These are phyloP conservation scores for Zapus hudsonius DNA, from an alignment of 2,113 vertebrate species.

Conservation along the genomic window DNA sequence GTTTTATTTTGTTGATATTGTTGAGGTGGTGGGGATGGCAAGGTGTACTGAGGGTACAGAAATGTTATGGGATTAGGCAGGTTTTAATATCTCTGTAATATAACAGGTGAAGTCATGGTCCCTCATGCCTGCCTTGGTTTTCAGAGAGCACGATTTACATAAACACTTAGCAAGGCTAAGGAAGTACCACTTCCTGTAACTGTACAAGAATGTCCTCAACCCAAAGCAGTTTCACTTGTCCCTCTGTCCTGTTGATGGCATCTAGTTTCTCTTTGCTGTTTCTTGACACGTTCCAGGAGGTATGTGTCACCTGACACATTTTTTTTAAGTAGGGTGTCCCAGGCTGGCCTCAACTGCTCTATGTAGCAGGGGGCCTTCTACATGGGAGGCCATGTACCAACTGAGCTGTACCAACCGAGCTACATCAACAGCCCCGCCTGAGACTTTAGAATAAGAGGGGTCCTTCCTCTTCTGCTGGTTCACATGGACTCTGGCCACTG, in stretches of 20 bases:
- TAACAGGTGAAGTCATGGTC: neutral
- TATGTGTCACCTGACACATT: neutral
- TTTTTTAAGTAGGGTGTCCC: neutral
- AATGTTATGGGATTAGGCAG: neutral
- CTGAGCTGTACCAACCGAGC: neutral
- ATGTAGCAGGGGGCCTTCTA: no score
- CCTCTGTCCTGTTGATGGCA: neutral
- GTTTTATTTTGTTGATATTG: neutral
- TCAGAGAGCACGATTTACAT: neutral
- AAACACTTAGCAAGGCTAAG: neutral
- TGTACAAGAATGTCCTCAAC: neutral
- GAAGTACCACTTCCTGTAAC: neutral
- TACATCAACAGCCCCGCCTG: neutral
- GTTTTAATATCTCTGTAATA: conserved; percentile 8
- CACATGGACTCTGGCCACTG: neutral
- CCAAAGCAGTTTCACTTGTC: neutral
- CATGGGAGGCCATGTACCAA: no score
- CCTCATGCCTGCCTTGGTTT: neutral
- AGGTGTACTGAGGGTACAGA: neutral
- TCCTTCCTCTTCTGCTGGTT: neutral
- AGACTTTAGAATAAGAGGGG: neutral
- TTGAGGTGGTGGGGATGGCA: neutral
- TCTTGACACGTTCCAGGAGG: neutral
- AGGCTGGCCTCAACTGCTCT: neutral
- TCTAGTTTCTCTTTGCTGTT: neutral